Evolutionary conservation across 2,888 invertebrate genomes (phyloP), one percentile per base, ranked within the genome.

Genomic region (Stenichneumon culpator): DNA sequence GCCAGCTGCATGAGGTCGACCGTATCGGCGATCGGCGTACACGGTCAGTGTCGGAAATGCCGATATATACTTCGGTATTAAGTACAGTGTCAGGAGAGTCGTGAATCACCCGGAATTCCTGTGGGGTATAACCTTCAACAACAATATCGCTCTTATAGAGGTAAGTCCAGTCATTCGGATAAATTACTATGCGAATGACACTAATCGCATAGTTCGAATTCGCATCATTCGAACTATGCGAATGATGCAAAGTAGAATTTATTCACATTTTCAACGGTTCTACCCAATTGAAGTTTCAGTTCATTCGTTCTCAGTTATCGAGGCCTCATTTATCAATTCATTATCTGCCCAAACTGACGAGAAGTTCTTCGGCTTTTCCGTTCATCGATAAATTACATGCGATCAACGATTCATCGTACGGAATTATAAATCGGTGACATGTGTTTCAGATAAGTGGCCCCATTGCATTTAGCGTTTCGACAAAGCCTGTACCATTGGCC

Each of bases 131-230:
- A 93, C 92, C 0, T 90, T 90, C 11, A 95, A 95, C 88, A 95
- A 94, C 80, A 95, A 95, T 54, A 93, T 94, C 19, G 93, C 94
- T 6, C 79, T 95, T 39, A 74, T 95, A 25, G 89, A 94, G 91
- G 93, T 94, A 72, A 25, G 82, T 44, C 39, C 7, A 14, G 36
- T 22, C 16, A 32, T 0, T 28, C 25, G 22, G 28, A 60, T 5
- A 9, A 25, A 28, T 60, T 0, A 60, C 4, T n/a, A n/a, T n/a
- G n/a, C n/a, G n/a, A n/a, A n/a, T n/a, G n/a, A n/a, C n/a, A n/a
- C n/a, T n/a, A n/a, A n/a, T n/a, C n/a, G n/a, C n/a, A n/a, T n/a
- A n/a, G n/a, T n/a, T n/a, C n/a, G n/a, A n/a, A n/a, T n/a, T n/a
- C n/a, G n/a, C n/a, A n/a, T n/a, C n/a, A n/a, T n/a, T n/a, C n/a